These are phyloP conservation scores for human DNA, from an alignment of 2,113 vertebrate species.

Conservation along the genomic window GRCh38 chr21:35349001-35349500, in stretches of 20 bases:
- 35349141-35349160: background rate
- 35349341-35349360: background rate
- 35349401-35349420: constrained; percentile 38
- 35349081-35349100: no score
- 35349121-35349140: background rate
- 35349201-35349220: accelerated
- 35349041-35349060: background rate
- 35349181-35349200: background rate
- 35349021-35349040: background rate
- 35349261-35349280: accelerated
- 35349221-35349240: background rate
- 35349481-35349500: constrained; percentile 71
- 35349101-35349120: background rate
- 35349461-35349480: constrained; percentile 65
- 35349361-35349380: background rate
- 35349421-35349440: background rate
- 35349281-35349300: background rate
- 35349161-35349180: accelerated
- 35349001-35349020: background rate
- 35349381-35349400: constrained; percentile 41
- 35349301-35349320: no score
- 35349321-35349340: background rate
- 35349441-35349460: constrained; percentile 61
- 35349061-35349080: background rate
- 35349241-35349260: background rate